These are phyloP conservation scores for Pelobates fuscus DNA, from an alignment of 2,113 vertebrate species.

Conservation along the genomic window DNA sequence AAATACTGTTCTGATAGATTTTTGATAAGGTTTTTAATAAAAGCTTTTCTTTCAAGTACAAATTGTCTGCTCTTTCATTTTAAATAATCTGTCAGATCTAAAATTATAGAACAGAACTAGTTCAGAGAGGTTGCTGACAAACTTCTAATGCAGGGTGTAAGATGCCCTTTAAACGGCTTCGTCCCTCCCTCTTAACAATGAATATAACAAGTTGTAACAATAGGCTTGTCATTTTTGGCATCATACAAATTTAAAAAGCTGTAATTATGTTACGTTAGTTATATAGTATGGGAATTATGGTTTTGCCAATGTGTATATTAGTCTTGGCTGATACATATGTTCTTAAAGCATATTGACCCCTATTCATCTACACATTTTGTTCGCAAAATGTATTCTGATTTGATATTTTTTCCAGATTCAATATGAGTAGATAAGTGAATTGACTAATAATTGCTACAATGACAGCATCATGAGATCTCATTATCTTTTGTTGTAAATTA, in stretches of 20 bases:
- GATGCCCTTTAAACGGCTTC: constrained; percentile 12
- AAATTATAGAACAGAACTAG: constrained; percentile 13
- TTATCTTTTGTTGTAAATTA: constrained; percentile 23
- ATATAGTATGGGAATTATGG: constrained; percentile 29
- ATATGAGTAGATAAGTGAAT: background rate
- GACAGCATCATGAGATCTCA: constrained; percentile 30
- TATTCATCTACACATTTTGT: background rate
- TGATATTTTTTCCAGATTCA: background rate
- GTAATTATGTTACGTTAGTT: constrained; percentile 28
- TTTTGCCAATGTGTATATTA: constrained; percentile 4
- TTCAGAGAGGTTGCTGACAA: constrained; percentile 16
- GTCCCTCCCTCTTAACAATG: constrained; percentile 31
- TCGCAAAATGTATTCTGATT: background rate
- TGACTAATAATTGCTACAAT: constrained; percentile 14
- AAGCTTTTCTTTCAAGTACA: background rate
- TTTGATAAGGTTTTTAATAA: too few species aligned
- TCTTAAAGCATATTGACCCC: background rate
- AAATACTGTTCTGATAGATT: too few species aligned
- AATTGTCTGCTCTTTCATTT: background rate
- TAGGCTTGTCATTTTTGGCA: constrained; percentile 35
- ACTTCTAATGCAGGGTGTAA: constrained; percentile 28
- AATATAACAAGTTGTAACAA: constrained; percentile 43
- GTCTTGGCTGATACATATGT: background rate
- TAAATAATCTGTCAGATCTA: constrained; percentile 12
- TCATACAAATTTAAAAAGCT: constrained; percentile 16